Evolutionary conservation across 2,888 invertebrate species (phyloP), one percentile per base, ranked within the genome.

Genomic region (Eugnorisma glareosa): DNA sequence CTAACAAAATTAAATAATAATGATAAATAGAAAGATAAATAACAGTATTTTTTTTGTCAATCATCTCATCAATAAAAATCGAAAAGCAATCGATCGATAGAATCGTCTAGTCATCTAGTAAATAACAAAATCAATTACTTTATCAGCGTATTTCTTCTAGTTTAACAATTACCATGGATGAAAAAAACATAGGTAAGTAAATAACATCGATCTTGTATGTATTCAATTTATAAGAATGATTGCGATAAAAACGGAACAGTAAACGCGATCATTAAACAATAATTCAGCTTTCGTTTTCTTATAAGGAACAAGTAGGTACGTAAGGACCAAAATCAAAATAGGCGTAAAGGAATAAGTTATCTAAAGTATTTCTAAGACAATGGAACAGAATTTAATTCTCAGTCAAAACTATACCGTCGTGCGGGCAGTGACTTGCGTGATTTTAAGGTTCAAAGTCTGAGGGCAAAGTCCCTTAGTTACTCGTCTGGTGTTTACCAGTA

Each of bases 341-440:
- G 1, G 40, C 40, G 48, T 8, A 48, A 48, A 48, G 28, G 2
- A 57, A 28, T 57, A 28, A 18, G 1, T 18, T 31, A 18, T 57
- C 57, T 51, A n/a, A 10, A 51, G 35, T 18, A 59, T 61, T 21
- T 1, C 13, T 18, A 59, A 10, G 31, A 59, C 59, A 8, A 57
- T 54, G 15, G 21, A 61, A 31, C 31, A 3, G 40, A 8, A 37
- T 40, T 64, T 1, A 64, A 40, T 64, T 40, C 8, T 48, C 37
- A 13, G 21, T 73, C 45, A n/a, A 45, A n/a, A 57, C 3, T 2
- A 31, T 70, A 13, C n/a, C 10, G 21, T 15, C 4, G 10, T 35
- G 31, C 35, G 64, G n/a, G 15, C 84, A 80, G 51, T 81, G 81
- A 84, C 85, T 84, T 73, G 85, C 81, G 6, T 21, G 37, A 54